A percentile compares a stretch with the other conserved stretches of the same genome.
Evolutionary conservation across 2,113 vertebrate genomes (phyloP).

Genomic region (Ptyas mucosa): DNA sequence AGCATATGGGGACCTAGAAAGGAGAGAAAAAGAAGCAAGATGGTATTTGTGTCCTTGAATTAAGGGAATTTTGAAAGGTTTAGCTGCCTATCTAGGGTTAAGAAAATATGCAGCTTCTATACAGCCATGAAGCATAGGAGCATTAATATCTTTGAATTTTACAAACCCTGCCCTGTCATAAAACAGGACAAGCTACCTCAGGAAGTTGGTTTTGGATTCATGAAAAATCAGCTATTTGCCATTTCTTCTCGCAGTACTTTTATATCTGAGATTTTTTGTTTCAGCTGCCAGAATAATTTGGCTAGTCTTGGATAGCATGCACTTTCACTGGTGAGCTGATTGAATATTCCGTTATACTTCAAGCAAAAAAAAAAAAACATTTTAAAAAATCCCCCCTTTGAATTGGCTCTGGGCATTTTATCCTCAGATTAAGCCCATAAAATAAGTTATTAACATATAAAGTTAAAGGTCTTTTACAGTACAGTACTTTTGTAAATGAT

Average conservation of each 20-base stretch:
- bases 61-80: background rate
- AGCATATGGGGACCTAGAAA: slow-evolving; percentile 16
- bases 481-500: background rate
- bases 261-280: background rate
- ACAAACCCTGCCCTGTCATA: background rate
- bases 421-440: background rate
- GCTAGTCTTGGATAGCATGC: background rate
- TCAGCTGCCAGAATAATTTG: background rate
- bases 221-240: background rate
- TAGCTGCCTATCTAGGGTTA: background rate
- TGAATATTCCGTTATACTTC: background rate
- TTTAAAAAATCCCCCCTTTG: background rate
- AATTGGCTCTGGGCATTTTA: background rate
- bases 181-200: background rate
- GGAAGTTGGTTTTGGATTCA: background rate
- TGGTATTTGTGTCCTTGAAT: background rate
- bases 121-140: background rate
- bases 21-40: background rate
- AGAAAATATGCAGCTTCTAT: background rate
- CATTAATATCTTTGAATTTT: background rate
- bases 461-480: background rate
- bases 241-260: background rate
- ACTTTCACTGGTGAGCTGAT: background rate
- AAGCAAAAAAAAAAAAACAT: background rate
- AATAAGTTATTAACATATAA: background rate